Percentiles rank a stretch among this genome's conserved stretches.
Evolutionary conservation across 2,113 vertebrate species (phyloP).

Genomic region (Panthera uncia): DNA sequence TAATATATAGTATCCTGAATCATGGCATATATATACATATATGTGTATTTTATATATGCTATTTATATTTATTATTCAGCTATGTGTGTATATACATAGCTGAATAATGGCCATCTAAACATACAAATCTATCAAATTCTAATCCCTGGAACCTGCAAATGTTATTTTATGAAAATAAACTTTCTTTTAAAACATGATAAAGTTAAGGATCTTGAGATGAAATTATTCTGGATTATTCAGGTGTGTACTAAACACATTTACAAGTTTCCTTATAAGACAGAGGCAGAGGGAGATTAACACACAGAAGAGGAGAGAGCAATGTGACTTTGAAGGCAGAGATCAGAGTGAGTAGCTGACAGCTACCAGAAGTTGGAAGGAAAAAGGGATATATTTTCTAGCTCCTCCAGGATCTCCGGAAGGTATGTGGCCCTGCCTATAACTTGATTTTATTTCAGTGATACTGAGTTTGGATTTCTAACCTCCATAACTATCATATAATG

Average conservation of each 20-base stretch:
- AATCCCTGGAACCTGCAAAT: background rate
- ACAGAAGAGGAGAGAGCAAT: background rate
- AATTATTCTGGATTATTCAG: background rate
- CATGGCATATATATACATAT: too few relatives aligned
- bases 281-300: background rate
- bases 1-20: background rate
- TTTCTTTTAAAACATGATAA: background rate
- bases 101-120: background rate
- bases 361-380: background rate
- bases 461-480: background rate
- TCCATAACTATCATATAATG: background rate
- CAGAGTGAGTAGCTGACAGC: accelerated
- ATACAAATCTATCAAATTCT: background rate
- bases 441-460: background rate
- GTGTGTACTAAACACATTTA: background rate
- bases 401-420: accelerated
- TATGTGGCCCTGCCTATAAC: accelerated
- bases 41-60: background rate
- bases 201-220: background rate
- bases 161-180: background rate
- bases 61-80: background rate
- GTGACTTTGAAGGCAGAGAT: background rate
- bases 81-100: background rate
- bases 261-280: background rate
- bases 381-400: background rate